Evolutionary conservation across 2,888 invertebrate species (phyloP), one percentile per base, ranked within the genome.

Genomic region (Antitype chi): DNA sequence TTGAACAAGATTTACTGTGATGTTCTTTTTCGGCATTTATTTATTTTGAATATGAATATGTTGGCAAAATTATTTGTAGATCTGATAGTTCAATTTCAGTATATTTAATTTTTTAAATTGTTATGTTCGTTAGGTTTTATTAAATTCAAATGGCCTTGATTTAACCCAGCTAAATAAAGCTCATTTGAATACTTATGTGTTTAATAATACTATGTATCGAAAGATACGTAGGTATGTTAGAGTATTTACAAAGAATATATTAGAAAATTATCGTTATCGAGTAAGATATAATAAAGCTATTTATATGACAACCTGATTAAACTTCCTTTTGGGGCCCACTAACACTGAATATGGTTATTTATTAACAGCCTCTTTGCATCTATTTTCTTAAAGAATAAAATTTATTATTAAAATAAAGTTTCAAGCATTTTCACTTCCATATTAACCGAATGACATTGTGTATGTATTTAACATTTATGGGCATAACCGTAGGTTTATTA

Each of bases 101-200:
- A 78, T 23, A 57, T 60, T 52, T 55, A 43, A 13, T 62, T 4
- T 47, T 59, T 68, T 2, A 57, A 55, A 68, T 76, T 43, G 13
- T 81, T 83, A 52, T 28, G 28, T 87, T 84, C 43, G 63, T 85
- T 83, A 70, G 43, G 84, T 85, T 78, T 84, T 74, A 85, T 85
- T 64, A 43, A 76, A 86, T 90, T 92, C 94, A 94, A 96, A 94
- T 94, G 94, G 80, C 87, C 92, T 94, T 93, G 85, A 93, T 94
- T 94, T 95, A 93, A 88, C 95, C 96, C 96, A 96, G 96, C 96
- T 94, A 92, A 93, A 93, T 93, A 86, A 94, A 93, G 93, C 88
- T 88, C 93, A 94, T 95, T 96, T 95, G 93, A 92, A 88, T 62
- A 70, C 49, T 87, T 86, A 87, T 87, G 75, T 84, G 72, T 89